These are phyloP conservation scores for Drosophila falleni DNA, from an alignment of 2,888 invertebrate genomes.

Conservation along the genomic window DNA sequence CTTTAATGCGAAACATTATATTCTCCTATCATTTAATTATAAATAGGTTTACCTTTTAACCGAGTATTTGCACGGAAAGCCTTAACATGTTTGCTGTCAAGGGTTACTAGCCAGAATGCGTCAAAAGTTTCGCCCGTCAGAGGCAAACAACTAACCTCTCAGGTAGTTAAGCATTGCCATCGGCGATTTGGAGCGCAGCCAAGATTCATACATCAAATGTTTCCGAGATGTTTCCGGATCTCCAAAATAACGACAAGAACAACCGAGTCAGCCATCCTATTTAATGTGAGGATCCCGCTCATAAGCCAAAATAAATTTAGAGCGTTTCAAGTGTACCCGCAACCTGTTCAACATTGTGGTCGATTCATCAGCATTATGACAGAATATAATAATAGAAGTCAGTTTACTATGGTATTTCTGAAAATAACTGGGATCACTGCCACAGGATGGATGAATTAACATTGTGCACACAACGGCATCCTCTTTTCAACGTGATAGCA, in stretches of 20 bases:
- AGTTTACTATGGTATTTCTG: background rate
- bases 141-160: too few relatives aligned
- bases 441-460: background rate
- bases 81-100: too few relatives aligned
- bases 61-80: too few relatives aligned
- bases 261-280: background rate
- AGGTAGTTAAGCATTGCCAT: too few relatives aligned
- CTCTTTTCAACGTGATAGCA: background rate
- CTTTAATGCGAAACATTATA: too few relatives aligned
- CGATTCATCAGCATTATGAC: background rate
- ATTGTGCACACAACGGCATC: background rate
- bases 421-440: background rate
- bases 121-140: too few relatives aligned
- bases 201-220: background rate
- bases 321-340: too few relatives aligned
- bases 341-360: background rate
- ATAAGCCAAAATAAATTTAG: too few relatives aligned
- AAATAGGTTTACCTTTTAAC: too few relatives aligned
- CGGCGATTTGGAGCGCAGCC: too few relatives aligned
- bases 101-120: too few relatives aligned
- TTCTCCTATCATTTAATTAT: too few relatives aligned
- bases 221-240: background rate
- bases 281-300: background rate
- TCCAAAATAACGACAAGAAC: background rate
- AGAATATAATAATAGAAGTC: background rate